Evolutionary conservation across 2,797 vertebrate species (phyloP).

Genomic region (Selene dorsalis): DNA sequence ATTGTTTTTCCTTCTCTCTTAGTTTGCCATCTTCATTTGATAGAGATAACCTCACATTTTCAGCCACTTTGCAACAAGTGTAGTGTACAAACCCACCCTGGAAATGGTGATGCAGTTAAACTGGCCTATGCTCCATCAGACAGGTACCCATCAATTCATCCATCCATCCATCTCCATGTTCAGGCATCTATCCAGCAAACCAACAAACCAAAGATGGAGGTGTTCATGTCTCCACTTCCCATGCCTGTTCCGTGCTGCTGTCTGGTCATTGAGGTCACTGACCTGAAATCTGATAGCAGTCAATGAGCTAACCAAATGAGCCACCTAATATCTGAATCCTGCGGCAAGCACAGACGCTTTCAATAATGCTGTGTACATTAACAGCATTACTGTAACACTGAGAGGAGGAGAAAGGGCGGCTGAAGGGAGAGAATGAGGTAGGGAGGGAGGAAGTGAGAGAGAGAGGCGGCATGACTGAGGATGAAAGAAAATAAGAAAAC

Average conservation of each 20-base stretch:
- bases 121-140: slow-evolving; percentile 6
- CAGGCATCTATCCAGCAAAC: slow-evolving; percentile 35
- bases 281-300: slow-evolving; percentile 82
- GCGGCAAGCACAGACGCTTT: slow-evolving; percentile 69
- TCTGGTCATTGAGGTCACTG: slow-evolving; percentile 80
- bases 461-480: slow-evolving; percentile 26
- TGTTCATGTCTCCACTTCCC: slow-evolving; percentile 70
- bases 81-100: background rate
- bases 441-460: background rate
- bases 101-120: slow-evolving; percentile 27
- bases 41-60: background rate
- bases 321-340: slow-evolving; percentile 79
- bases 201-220: slow-evolving; percentile 38
- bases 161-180: slow-evolving; percentile 11
- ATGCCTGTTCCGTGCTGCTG: slow-evolving; percentile 63
- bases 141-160: slow-evolving; percentile 20
- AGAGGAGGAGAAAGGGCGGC: slow-evolving; percentile 30
- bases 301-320: slow-evolving; percentile 82
- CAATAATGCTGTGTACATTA: slow-evolving; percentile 72
- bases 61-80: background rate
- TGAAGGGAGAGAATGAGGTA: background rate
- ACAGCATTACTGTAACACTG: slow-evolving; percentile 55
- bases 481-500: slow-evolving; percentile 70
- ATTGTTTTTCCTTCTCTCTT: background rate
- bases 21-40: background rate